Conservation (phyloP, 2,888 invertebrate species). For the Chrysodeixis includens region DNA sequence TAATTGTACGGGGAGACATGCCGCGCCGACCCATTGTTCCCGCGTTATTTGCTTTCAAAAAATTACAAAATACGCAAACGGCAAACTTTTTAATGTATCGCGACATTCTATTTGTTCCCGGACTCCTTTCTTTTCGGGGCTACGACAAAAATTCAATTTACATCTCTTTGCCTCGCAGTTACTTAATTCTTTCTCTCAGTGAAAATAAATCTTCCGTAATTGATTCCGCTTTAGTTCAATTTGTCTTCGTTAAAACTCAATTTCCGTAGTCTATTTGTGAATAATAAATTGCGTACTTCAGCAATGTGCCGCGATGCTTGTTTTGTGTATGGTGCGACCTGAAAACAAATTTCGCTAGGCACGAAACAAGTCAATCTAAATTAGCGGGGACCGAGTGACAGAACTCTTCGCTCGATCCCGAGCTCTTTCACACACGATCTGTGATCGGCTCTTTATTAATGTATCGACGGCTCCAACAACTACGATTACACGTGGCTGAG, state of each 20-base stretch:
- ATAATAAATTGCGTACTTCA: conserved; percentile 86
- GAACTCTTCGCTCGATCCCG: conserved; percentile 55
- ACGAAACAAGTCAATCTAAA: conserved; percentile 83
- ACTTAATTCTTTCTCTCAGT: conserved; percentile 85
- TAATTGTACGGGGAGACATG: conserved; percentile 43
- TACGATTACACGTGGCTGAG: conserved; percentile 14
- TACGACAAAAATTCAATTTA: conserved; percentile 86
- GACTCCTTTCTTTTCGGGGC: conserved; percentile 72
- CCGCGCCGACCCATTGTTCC: conserved; percentile 28
- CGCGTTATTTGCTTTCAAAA: conserved; percentile 56
- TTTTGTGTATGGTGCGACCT: conserved; percentile 69
- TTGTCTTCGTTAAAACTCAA: conserved; percentile 89
- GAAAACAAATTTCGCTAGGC: conserved; percentile 74
- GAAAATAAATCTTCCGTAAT: conserved; percentile 88
- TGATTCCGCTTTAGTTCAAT: conserved; percentile 88
- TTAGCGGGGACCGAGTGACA: conserved; percentile 68
- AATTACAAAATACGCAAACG: conserved; percentile 62
- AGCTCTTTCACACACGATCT: conserved; percentile 42
- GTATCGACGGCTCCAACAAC: conserved; percentile 41
- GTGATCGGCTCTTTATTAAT: conserved; percentile 62
- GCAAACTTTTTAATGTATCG: conserved; percentile 73
- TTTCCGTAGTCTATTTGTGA: conserved; percentile 87
- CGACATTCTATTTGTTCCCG: conserved; percentile 65
- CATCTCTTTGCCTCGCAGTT: conserved; percentile 82
- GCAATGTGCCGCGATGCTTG: conserved; percentile 75